Evolutionary conservation across 2,888 invertebrate genomes (phyloP).

Genomic region (Sialis fuliginosa): DNA sequence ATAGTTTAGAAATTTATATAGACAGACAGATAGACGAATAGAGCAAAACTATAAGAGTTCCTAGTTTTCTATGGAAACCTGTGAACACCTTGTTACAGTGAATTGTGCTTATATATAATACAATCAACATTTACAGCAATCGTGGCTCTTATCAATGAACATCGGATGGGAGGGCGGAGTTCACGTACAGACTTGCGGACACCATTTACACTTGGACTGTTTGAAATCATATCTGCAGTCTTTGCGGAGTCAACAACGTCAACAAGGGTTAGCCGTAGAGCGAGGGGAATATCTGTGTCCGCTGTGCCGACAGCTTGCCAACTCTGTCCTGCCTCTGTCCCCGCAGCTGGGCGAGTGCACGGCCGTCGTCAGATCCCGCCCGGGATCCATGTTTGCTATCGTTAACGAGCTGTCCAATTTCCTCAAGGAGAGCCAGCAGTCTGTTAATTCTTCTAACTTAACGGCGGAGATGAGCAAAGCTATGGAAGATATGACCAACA

Average conservation of each 20-base stretch:
- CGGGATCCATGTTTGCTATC: slow-evolving; percentile 28
- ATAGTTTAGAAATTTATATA: too few relatives aligned
- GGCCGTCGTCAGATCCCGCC: slow-evolving; percentile 41
- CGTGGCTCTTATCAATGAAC: slow-evolving; percentile 63
- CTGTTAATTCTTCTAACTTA: slow-evolving; percentile 52
- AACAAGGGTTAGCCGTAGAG: slow-evolving; percentile 52
- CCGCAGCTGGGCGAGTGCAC: slow-evolving; percentile 49
- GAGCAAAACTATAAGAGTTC: too few relatives aligned
- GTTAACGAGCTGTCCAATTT: slow-evolving; percentile 34
- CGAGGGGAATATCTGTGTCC: slow-evolving; percentile 89
- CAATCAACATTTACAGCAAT: slow-evolving; percentile 31
- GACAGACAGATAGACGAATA: too few relatives aligned
- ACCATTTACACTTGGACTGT: slow-evolving; percentile 90
- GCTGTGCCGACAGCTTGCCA: slow-evolving; percentile 80
- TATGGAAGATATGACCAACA: slow-evolving; percentile 87
- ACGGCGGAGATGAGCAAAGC: slow-evolving; percentile 80
- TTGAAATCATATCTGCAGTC: slow-evolving; percentile 80
- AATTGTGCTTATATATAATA: slow-evolving; percentile 1
- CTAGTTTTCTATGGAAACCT: too few relatives aligned
- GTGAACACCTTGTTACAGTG: too few relatives aligned
- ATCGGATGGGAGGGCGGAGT: slow-evolving; percentile 84
- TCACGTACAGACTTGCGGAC: slow-evolving; percentile 89
- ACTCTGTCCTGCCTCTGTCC: slow-evolving; percentile 73
- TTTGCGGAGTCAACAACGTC: slow-evolving; percentile 57
- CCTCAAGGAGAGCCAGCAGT: slow-evolving; percentile 46